Evolutionary conservation across 1,140 invertebrate species (phyloP), one percentile per base, ranked within the genome.

Genomic region (Leptinotarsa lineolata): DNA sequence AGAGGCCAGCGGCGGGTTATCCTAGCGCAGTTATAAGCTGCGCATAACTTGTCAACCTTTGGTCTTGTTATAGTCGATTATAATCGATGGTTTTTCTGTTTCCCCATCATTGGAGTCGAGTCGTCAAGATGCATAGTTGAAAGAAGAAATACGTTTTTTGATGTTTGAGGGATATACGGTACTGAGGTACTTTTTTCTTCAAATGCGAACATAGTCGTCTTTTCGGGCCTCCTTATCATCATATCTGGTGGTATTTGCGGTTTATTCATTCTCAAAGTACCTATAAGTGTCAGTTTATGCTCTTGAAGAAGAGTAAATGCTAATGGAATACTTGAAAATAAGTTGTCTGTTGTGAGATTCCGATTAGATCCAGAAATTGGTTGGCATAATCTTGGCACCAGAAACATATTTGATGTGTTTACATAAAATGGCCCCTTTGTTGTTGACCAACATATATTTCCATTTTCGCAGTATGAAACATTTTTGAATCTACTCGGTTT

Each of bases 391-490:
- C 76, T 20, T 54, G 24, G n/a, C n/a, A n/a, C n/a, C n/a, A n/a
- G n/a, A n/a, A n/a, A n/a, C n/a, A n/a, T n/a, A n/a, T n/a, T n/a
- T 46, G 45, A 46, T 46, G 13, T 46, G 13, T 46, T 46, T 46
- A 46, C 45, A 46, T 68, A 44, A 61, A 69, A 44, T 39, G 72
- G 63, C 20, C 72, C 73, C 39, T 58, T 22, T 44, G 72, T 63
- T 78, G 71, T 67, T 76, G 11, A n/a, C 74, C 73, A 11, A 75
- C 39, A 48, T 77, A 79, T 21, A 79, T 60, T 72, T 74, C 76
- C 68, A 78, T 63, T 59, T 73, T 74, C 2, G 22, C n/a, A 12
- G 74, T 74, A 66, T 78, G 76, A 68, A 72, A 75, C 45, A 71
- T 67, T 75, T 69, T 75, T 15, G 74, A 63, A 61, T 77, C 76